Conservation (phyloP, 2,113 vertebrate genomes). For the Murina feae region DNA sequence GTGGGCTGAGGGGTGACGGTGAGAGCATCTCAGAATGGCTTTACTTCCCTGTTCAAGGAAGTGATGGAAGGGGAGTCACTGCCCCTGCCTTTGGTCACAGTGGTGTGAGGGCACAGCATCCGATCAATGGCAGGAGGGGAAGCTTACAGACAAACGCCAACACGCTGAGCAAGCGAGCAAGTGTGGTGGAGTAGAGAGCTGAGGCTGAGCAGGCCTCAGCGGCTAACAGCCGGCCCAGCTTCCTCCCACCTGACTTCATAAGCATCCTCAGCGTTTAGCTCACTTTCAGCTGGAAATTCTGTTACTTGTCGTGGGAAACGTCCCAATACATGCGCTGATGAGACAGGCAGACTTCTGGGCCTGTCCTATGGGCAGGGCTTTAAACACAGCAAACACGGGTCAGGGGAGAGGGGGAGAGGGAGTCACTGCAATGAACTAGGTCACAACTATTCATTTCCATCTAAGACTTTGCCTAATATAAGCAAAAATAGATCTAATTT, state of each 20-base stretch:
- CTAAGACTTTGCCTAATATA: not conserved
- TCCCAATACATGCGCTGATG: not conserved
- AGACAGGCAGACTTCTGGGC: not conserved
- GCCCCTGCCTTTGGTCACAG: not conserved
- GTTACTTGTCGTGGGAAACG: not conserved
- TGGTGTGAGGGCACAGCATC: not conserved
- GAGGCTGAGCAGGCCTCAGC: too few species aligned
- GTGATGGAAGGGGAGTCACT: not conserved
- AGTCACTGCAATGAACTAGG: not conserved
- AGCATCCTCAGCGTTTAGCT: not conserved
- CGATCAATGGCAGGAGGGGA: not conserved
- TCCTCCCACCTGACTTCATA: not conserved
- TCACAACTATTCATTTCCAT: not conserved
- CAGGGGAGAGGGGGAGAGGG: too few species aligned
- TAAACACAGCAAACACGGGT: not conserved
- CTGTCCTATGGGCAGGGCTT: not conserved
- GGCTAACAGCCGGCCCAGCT: not conserved
- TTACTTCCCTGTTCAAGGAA: not conserved
- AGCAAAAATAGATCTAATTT: constrained; percentile 22
- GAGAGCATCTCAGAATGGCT: not conserved
- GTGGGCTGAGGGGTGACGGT: not conserved
- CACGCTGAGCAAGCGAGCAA: not conserved
- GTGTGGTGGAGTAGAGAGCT: not conserved
- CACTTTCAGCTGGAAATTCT: not conserved
- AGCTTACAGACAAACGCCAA: not conserved